Evolutionary conservation across 2,888 invertebrate genomes (phyloP).

Genomic region (Pristionchus entomophagus): DNA sequence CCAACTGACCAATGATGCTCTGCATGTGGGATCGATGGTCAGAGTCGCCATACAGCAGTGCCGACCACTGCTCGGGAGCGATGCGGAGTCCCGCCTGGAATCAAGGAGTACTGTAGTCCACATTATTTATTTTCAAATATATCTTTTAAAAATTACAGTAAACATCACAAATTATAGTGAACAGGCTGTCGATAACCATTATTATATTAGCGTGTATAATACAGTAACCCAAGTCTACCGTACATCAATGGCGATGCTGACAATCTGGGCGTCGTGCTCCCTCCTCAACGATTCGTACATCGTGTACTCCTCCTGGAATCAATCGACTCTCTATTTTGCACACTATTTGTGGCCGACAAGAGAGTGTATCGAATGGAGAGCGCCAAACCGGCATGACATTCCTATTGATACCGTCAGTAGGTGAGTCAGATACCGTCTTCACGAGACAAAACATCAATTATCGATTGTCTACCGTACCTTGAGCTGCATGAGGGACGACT

Average conservation of each 20-base stretch:
- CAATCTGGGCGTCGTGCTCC: constrained; percentile 98
- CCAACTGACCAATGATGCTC: constrained; percentile 79
- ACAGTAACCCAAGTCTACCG: not conserved
- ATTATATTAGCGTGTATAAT: too few relatives aligned
- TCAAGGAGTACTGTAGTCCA: not conserved
- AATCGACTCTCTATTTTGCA: not conserved
- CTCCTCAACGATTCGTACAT: constrained; percentile 92
- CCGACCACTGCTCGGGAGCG: constrained; percentile 98
- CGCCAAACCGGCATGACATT: too few relatives aligned
- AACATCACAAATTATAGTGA: too few relatives aligned
- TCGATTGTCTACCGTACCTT: constrained; percentile 74
- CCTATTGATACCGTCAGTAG: too few relatives aligned
- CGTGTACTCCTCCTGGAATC: constrained; percentile 84
- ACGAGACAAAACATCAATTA: not conserved
- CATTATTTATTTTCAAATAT: not conserved
- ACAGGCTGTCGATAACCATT: too few relatives aligned
- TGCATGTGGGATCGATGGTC: constrained; percentile 98
- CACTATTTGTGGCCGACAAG: too few relatives aligned
- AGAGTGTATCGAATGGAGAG: too few relatives aligned
- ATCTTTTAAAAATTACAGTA: too few relatives aligned
- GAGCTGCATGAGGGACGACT: constrained; percentile 94
- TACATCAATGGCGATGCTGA: constrained; percentile 76
- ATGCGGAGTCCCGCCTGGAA: constrained; percentile 89
- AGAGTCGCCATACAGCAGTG: constrained; percentile 93
- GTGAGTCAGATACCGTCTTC: too few relatives aligned